Conservation (phyloP, 1,140 invertebrate species). For the Rhagoletis zephyria region DNA sequence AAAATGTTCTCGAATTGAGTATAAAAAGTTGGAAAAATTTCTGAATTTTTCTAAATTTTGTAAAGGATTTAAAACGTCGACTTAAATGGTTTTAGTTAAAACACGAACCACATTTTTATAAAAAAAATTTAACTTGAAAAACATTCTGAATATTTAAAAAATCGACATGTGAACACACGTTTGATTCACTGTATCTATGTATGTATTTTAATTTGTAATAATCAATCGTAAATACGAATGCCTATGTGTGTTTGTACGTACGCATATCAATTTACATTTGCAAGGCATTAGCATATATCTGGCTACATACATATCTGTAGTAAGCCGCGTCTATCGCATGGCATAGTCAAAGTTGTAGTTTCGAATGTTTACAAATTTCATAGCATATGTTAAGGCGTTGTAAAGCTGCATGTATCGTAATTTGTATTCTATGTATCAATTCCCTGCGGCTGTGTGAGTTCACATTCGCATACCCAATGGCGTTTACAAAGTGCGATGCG, state of each 20-base stretch:
- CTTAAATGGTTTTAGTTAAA: too few species aligned
- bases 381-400: conserved; percentile 47
- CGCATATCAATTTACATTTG: background rate
- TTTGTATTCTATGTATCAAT: conserved; percentile 18
- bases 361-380: conserved; percentile 13
- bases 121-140: too few species aligned
- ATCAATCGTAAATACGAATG: too few species aligned
- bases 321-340: background rate
- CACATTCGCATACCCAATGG: background rate
- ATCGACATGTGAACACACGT: too few species aligned
- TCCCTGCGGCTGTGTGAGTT: conserved; percentile 8
- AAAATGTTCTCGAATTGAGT: too few species aligned
- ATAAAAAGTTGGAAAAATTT: too few species aligned
- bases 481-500: background rate
- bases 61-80: too few species aligned
- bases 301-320: background rate
- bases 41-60: too few species aligned
- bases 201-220: too few species aligned
- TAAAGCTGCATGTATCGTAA: conserved; percentile 14
- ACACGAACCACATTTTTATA: too few species aligned
- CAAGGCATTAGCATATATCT: background rate
- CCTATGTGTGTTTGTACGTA: background rate
- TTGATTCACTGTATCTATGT: too few species aligned
- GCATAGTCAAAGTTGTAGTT: background rate
- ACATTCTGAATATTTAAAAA: too few species aligned